Conservation (phyloP, 2,113 vertebrate genomes). For the Gallinago media region DNA sequence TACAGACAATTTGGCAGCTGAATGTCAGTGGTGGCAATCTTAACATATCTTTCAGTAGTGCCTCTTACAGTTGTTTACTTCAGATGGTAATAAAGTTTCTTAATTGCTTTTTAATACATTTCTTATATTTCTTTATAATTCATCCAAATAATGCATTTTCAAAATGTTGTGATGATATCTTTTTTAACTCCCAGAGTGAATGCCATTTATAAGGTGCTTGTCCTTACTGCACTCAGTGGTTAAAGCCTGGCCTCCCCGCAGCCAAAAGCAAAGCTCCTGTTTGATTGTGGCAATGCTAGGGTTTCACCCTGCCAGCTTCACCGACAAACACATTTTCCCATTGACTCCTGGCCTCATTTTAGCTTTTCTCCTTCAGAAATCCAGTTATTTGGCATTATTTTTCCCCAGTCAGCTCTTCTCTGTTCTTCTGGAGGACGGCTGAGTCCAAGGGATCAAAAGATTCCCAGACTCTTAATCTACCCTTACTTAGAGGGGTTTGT, state of each 20-base stretch:
- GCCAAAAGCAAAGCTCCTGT: not conserved
- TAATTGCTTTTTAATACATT: not conserved
- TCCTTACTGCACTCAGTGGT: not conserved
- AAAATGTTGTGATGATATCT: not conserved
- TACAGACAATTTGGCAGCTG: not conserved
- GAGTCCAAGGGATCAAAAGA: conserved; percentile 46
- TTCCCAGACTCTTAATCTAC: conserved; percentile 47
- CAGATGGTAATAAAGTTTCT: not conserved
- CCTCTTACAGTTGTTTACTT: not conserved
- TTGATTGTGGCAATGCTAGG: not conserved
- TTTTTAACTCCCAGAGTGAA: not conserved
- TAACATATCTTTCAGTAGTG: not conserved
- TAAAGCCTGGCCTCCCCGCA: not conserved
- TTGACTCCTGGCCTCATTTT: not conserved
- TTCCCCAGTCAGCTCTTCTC: conserved; percentile 25
- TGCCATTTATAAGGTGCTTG: not conserved
- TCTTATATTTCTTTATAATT: not conserved
- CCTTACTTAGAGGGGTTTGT: conserved; percentile 9
- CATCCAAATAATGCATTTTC: not conserved
- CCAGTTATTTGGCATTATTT: conserved; percentile 33
- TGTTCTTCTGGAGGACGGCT: not conserved
- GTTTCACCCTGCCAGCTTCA: not conserved
- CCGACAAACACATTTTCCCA: not conserved
- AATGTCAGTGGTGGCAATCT: not conserved
- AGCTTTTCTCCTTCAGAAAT: conserved; percentile 9